Evolutionary conservation across 2,113 vertebrate species (phyloP).

Genomic region (Romanogobio albipinnatus): DNA sequence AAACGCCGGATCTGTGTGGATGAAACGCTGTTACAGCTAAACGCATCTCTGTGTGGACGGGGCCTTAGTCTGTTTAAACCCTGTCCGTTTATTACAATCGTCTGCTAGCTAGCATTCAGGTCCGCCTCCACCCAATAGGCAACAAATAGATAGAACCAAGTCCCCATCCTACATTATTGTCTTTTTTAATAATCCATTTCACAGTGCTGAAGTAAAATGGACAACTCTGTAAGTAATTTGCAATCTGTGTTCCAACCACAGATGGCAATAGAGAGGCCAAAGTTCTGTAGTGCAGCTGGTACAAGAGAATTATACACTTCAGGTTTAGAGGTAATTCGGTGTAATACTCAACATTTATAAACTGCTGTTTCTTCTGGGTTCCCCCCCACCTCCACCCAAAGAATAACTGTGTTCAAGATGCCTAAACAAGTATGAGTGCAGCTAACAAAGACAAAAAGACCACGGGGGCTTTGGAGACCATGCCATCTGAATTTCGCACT

Average conservation of each 20-base stretch:
- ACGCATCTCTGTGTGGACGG: too few relatives aligned
- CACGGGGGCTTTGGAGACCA: background rate
- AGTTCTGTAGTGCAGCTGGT: background rate
- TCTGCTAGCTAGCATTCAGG: too few relatives aligned
- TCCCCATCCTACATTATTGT: too few relatives aligned
- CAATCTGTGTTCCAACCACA: background rate
- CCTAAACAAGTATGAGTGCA: background rate
- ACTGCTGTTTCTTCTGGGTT: background rate
- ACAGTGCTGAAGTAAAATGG: background rate
- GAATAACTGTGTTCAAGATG: background rate
- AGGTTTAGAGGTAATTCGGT: background rate
- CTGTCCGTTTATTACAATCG: too few relatives aligned
- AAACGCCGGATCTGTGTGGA: too few relatives aligned
- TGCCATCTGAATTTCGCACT: constrained; percentile 26
- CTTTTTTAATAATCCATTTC: too few relatives aligned
- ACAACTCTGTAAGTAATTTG: background rate
- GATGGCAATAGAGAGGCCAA: background rate
- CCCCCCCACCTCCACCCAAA: background rate
- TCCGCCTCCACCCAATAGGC: too few relatives aligned
- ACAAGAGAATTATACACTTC: background rate
- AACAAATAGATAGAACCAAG: too few relatives aligned
- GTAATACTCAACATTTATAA: background rate
- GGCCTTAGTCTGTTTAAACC: too few relatives aligned
- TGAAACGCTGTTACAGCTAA: too few relatives aligned
- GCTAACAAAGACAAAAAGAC: background rate